Evolutionary conservation across 2,797 vertebrate species (phyloP).

Genomic region (Poecilia wingei): DNA sequence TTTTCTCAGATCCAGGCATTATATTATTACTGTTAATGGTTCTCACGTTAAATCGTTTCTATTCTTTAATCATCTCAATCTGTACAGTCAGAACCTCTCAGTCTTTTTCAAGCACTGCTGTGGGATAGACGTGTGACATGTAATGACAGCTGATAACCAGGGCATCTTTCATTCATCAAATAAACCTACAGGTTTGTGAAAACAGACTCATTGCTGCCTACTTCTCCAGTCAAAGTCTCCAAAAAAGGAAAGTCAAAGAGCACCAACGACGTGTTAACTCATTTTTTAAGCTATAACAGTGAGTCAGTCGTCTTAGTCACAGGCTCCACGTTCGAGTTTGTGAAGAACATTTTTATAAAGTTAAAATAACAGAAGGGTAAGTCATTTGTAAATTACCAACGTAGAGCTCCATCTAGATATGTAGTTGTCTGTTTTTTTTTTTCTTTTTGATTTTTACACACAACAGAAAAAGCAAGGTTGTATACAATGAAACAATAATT

Average conservation of each 20-base stretch:
- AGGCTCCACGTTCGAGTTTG: background rate
- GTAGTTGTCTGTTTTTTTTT: background rate
- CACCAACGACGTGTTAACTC: background rate
- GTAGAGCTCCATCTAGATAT: background rate
- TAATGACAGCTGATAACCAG: background rate
- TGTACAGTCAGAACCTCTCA: background rate
- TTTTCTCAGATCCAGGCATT: background rate
- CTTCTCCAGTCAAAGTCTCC: background rate
- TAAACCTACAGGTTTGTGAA: background rate
- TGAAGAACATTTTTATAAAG: background rate
- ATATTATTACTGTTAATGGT: background rate
- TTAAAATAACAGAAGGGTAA: background rate
- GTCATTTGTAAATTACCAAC: background rate
- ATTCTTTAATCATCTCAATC: conserved; percentile 9
- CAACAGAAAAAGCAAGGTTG: background rate
- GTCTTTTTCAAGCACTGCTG: background rate
- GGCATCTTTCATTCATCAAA: background rate
- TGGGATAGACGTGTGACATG: background rate
- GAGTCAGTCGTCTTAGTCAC: background rate
- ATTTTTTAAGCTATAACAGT: background rate
- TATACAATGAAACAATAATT: conserved; percentile 1
- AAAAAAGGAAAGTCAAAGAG: background rate
- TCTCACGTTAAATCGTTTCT: background rate
- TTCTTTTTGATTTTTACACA: background rate
- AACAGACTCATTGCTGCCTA: background rate